A percentile compares a stretch with the other conserved stretches of the same genome.
phyloP scores from a whole-genome alignment of 2,888 invertebrate species.

The Apamea sordens region DNA sequence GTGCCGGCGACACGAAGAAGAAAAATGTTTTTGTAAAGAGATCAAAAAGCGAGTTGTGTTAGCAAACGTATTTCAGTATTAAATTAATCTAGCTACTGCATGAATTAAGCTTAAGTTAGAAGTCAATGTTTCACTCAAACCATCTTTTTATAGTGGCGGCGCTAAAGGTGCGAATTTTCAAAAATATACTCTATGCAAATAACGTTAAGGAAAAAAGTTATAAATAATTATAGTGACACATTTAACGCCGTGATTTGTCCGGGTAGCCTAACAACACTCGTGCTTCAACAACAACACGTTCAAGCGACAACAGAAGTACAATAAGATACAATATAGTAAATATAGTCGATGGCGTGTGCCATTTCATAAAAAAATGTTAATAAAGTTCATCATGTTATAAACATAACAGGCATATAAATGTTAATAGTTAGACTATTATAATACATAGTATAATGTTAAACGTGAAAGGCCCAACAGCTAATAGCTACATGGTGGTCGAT shows the following conservation, averaged over 20 bases:
- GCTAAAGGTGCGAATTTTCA: constrained; percentile 75
- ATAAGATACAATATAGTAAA: constrained; percentile 87
- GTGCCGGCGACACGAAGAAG: too few relatives aligned
- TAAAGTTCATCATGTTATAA: constrained; percentile 90
- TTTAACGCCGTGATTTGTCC: constrained; percentile 80
- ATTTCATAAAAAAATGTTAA: constrained; percentile 86
- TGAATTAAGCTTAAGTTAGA: constrained; percentile 70
- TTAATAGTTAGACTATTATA: constrained; percentile 91
- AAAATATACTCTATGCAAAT: constrained; percentile 65
- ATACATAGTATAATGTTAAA: constrained; percentile 89
- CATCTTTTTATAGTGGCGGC: constrained; percentile 68
- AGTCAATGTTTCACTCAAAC: constrained; percentile 65
- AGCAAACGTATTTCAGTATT: constrained; percentile 49
- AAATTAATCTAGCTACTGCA: constrained; percentile 63
- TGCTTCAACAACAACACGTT: constrained; percentile 88
- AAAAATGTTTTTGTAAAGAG: constrained; percentile 40
- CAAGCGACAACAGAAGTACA: constrained; percentile 89
- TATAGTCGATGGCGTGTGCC: constrained; percentile 91
- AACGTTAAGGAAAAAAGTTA: constrained; percentile 61
- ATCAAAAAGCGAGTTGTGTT: constrained; percentile 57
- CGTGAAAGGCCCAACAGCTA: constrained; percentile 90
- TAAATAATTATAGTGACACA: constrained; percentile 66
- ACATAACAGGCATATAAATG: constrained; percentile 91
- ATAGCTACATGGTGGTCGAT: constrained; percentile 90
- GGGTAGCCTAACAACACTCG: constrained; percentile 88